These are phyloP conservation scores for Megaustenia siamemsis DNA, from an alignment of 2,888 invertebrate species.

Conservation along the genomic window DNA sequence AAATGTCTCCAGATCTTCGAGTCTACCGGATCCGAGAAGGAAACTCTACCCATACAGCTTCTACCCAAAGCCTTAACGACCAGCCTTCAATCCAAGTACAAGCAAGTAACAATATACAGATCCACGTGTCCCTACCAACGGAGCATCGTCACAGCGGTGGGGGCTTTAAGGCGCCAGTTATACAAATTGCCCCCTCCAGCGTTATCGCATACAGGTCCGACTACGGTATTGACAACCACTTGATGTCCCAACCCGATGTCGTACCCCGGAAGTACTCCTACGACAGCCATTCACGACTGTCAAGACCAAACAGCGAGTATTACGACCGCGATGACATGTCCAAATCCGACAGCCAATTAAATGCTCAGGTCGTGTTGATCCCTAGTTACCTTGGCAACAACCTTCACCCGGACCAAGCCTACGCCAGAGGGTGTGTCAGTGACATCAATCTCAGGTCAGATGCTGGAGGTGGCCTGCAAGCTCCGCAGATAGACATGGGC, in stretches of 20 bases:
- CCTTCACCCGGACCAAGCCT: slow-evolving; percentile 50
- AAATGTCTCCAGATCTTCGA: slow-evolving; percentile 57
- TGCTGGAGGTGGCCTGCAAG: slow-evolving; percentile 37
- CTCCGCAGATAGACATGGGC: slow-evolving; percentile 63
- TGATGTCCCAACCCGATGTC: slow-evolving; percentile 49
- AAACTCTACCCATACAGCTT: slow-evolving; percentile 22
- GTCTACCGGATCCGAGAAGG: slow-evolving; percentile 58
- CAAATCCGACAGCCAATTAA: slow-evolving; percentile 72
- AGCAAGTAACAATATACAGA: slow-evolving; percentile 40
- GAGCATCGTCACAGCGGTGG: slow-evolving; percentile 3
- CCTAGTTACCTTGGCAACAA: slow-evolving; percentile 54
- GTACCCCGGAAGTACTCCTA: slow-evolving; percentile 56
- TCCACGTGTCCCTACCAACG: slow-evolving; percentile 36
- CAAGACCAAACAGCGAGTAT: slow-evolving; percentile 54
- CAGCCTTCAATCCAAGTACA: slow-evolving; percentile 40
- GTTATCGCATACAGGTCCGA: background rate
- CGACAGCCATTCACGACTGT: slow-evolving; percentile 46
- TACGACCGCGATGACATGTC: slow-evolving; percentile 63
- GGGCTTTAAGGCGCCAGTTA: slow-evolving; percentile 9
- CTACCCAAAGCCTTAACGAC: slow-evolving; percentile 2
- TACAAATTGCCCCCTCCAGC: slow-evolving; percentile 40
- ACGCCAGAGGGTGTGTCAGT: slow-evolving; percentile 57
- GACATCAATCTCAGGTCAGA: slow-evolving; percentile 58
- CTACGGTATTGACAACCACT: background rate
- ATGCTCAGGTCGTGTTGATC: slow-evolving; percentile 55